Evolutionary conservation across 2,888 invertebrate species (phyloP), one percentile per base, ranked within the genome.

Genomic region (Netelia inedita): DNA sequence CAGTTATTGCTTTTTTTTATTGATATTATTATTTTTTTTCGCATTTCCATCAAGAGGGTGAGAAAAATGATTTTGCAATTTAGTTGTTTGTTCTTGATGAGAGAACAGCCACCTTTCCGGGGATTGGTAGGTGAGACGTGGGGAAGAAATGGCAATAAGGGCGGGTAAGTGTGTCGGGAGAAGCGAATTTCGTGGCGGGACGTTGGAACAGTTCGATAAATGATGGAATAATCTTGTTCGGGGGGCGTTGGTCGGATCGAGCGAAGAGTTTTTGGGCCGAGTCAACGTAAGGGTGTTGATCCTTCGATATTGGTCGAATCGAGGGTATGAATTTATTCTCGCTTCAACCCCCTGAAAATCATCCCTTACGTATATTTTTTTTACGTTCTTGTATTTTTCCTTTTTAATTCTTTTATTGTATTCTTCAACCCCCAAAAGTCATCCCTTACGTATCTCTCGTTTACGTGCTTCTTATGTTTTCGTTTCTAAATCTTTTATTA

Each of bases 231-330:
- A 28, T 28, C 28, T 28, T 28, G 28, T 28, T 23, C 2, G 28
- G 46, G 46, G 46, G 46, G 3, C 2, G 46, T 2, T 46, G 28
- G 5, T 23, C 2, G 23, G 23, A 23, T 1, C 23, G 46, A 46
- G 46, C 1, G 46, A 46, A 46, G 19, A 35, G n/a, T 28, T 28
- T 59, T 72, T 43, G 5, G 41, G 16, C 19, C 11, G 55, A 19
- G 43, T 35, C 21, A 65, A 21, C 10, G 55, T 41, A 66, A 65
- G 57, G 65, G 14, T 11, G 21, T 55, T 76, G 55, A 66, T 76
- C 66, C 41, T 41, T 57, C 43, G 21, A 66, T 76, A 76, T 28
- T 55, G 14, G 35, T 43, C 57, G 55, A 19, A 28, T 2, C 28
- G 28, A 28, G 28, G 28, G 28, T 28, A 6, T 28, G 28, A 28